Base-by-base conservation (phyloP, 2,888 invertebrate species). In the Erebia aethiops region DNA sequence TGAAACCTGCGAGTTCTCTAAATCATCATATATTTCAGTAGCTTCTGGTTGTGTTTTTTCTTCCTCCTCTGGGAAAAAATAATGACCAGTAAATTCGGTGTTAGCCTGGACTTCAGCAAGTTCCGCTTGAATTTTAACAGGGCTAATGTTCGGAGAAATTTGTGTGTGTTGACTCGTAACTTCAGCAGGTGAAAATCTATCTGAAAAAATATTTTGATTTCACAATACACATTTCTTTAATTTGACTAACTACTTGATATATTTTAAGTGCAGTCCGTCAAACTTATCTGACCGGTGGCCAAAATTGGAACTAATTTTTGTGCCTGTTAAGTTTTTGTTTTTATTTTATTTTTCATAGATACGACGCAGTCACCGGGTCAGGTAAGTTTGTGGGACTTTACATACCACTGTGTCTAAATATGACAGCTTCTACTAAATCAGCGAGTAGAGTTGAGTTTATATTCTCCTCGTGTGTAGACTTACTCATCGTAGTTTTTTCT, bases 31-130 rank as follows among this genome's bases (percentile, higher is more conserved):
- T 10, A 78, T 70, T 70, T 91, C 90, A 60, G 85, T 86, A 3
- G 79, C 79, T 77, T 87, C 87, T 43, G 74, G 79, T 26, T 72
- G 81, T 8, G 67, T 52, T 69, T 69, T 57, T n/a, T 80, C 80
- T 8, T 90, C 80, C n/a, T 91, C 91, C 82, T 92, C 92, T 64
- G 92, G 92, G 71, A 92, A 92, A 78, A 93, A 93, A 70, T 88
- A 92, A 78, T 92, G 91, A 2, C 92, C 92, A 43, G 90, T 88
- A 71, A 89, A 89, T 64, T 91, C 88, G 41, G 79, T 75, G 77
- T 91, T 91, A 66, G 77, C 74, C 74, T 82, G 84, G 1, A 87
- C 73, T 82, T 87, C 84, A 21, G 87, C 86, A 26, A 90, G 73
- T 77, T 90, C 88, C n/a, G 91, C 89, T 77, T 88, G 88, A 51